These are phyloP conservation scores for Deilephila porcellus DNA, from an alignment of 2,888 invertebrate genomes.

Conservation along the genomic window DNA sequence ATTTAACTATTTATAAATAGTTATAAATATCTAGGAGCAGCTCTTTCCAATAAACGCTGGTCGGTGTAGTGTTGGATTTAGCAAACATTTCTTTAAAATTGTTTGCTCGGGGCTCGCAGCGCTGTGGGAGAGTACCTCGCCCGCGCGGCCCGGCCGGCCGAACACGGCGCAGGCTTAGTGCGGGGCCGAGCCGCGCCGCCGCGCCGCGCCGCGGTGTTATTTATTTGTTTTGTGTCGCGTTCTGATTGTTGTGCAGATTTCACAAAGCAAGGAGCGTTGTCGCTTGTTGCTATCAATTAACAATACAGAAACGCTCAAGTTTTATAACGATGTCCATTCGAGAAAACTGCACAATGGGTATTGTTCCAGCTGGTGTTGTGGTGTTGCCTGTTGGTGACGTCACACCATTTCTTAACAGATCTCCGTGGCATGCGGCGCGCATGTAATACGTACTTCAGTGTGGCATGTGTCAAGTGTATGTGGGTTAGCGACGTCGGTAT, in stretches of 20 bases:
- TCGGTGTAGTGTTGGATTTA: too few relatives aligned
- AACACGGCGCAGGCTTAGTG: too few relatives aligned
- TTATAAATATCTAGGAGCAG: too few relatives aligned
- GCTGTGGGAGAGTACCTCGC: too few relatives aligned
- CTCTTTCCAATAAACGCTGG: too few relatives aligned
- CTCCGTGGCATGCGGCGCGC: constrained; percentile 4
- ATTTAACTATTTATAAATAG: too few relatives aligned
- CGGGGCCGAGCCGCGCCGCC: too few relatives aligned
- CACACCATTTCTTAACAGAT: constrained; percentile 12
- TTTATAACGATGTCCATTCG: constrained; percentile 3
- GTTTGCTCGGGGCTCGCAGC: too few relatives aligned
- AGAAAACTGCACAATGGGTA: constrained; percentile 19
- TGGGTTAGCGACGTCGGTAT: constrained; percentile 7
- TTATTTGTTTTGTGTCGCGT: background rate
- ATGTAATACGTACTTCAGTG: background rate
- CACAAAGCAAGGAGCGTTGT: background rate
- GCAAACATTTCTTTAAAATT: too few relatives aligned
- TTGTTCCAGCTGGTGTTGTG: background rate
- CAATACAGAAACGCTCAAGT: background rate
- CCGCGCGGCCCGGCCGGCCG: background rate
- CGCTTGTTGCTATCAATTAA: constrained; percentile 7
- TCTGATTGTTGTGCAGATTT: background rate
- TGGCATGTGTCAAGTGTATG: background rate
- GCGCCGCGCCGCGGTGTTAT: too few relatives aligned
- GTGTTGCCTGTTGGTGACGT: constrained; percentile 1